phyloP scores from a whole-genome alignment of 2,888 invertebrate genomes.

The Hypena proboscidalis region DNA sequence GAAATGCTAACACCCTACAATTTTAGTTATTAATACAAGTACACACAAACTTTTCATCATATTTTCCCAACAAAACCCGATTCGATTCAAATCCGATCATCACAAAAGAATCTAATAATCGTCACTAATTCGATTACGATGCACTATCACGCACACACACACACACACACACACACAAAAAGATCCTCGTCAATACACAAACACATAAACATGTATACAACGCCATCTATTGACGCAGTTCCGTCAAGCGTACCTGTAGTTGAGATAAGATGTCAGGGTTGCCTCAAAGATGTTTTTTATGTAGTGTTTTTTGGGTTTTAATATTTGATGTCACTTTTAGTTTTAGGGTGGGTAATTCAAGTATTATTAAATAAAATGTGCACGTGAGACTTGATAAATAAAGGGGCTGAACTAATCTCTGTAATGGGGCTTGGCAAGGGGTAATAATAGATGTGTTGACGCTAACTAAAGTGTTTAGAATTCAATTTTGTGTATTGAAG shows the following conservation, averaged over 20 bases:
- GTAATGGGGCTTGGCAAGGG: too few species aligned
- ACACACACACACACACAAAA: slow-evolving; percentile 14
- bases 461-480: too few species aligned
- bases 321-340: too few species aligned
- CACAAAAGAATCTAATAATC: slow-evolving; percentile 16
- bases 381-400: too few species aligned
- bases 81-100: slow-evolving; percentile 9
- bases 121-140: slow-evolving; percentile 18
- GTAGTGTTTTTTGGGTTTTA: background rate
- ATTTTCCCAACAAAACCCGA: slow-evolving; percentile 10
- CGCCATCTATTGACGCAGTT: slow-evolving; percentile 69
- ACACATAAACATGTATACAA: slow-evolving; percentile 42
- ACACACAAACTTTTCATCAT: too few species aligned
- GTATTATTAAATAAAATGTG: too few species aligned
- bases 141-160: slow-evolving; percentile 14
- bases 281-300: slow-evolving; percentile 22
- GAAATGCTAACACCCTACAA: too few species aligned
- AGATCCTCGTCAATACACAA: slow-evolving; percentile 7
- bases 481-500: too few species aligned
- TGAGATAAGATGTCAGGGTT: slow-evolving; percentile 71
- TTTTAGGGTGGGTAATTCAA: too few species aligned
- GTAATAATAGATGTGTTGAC: too few species aligned
- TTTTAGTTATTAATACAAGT: too few species aligned
- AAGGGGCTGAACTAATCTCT: too few species aligned
- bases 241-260: slow-evolving; percentile 71